Percentiles rank a stretch among this genome's conserved stretches.
Evolutionary conservation across 2,113 vertebrate species (phyloP).

Genomic region (Saguinus imperator): DNA sequence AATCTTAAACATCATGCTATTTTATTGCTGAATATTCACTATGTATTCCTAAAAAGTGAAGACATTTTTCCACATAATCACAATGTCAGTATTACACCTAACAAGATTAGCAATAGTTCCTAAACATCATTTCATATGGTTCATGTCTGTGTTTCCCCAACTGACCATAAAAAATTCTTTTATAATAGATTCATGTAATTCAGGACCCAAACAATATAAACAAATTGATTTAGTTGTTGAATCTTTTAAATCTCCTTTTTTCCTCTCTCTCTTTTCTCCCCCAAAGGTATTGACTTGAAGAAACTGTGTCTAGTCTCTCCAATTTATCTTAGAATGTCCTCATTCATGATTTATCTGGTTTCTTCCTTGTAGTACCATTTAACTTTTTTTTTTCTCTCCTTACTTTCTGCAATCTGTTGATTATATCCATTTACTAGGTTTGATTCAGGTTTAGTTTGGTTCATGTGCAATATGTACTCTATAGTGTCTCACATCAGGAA

Average conservation of each 20-base stretch:
- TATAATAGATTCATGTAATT: not conserved
- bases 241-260: not conserved
- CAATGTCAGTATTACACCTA: not conserved
- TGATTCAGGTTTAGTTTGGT: not conserved
- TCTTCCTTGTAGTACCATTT: not conserved
- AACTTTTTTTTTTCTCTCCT: not conserved
- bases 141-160: not conserved
- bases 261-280: no score
- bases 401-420: not conserved
- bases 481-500: not conserved
- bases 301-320: not conserved
- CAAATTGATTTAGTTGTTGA: not conserved
- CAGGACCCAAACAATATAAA: not conserved
- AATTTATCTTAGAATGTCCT: not conserved
- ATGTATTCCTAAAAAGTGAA: not conserved
- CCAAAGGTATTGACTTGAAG: not conserved
- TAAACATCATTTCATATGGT: not conserved
- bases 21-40: not conserved
- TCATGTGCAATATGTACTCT: not conserved
- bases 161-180: not conserved
- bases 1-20: not conserved
- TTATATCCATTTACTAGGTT: not conserved
- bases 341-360: not conserved
- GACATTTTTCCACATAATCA: not conserved
- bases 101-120: not conserved